Evolutionary conservation across 2,113 vertebrate genomes (phyloP), one percentile per base, ranked within the genome.

Genomic region (Steatornis caripensis): DNA sequence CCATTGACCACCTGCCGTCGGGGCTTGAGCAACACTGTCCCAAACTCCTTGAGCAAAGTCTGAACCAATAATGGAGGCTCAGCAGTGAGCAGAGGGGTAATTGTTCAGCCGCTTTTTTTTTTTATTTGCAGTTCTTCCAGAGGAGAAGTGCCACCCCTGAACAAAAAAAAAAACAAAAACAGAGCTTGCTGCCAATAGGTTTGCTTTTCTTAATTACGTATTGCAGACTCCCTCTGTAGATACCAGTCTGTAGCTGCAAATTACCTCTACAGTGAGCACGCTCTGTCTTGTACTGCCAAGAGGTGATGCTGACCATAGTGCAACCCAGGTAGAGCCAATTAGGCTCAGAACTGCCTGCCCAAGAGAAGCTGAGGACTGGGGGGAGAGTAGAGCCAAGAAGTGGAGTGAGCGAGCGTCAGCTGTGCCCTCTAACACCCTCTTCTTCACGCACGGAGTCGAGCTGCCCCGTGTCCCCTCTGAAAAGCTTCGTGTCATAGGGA

Each of bases 391-490:
- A 39, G 34, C n/a, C n/a, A 5, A 81, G 46, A 51, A 57, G 5
- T 32, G 61, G 15, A 36, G 15, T 8, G 23, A 9, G 0, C n/a
- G 11, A 2, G 1, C 58, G 75, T 32, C 1, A 8, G 14, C 49
- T 29, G 29, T 36, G 36, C 64, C 48, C 41, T 66, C 36, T 6
- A 2, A 39, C 13, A 0, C 4, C 0, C 24, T 36, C 8, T 0
- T 3, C 30, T 37, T 23, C 36, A 34, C 23, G 19, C 27, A 2
- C 0, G 0, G 74, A 41, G 41, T 24, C 0, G 4, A 61, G 72
- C 54, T 34, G 90, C 74, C 75, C 7, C 1, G 1, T n/a, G 70
- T 72, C 57, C 70, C 30, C 0, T 0, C 84, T 51, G 70, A 51
- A 36, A 3, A 34, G 2, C 26, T 19, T 68, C 5, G 20, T 30